phyloP scores from a whole-genome alignment of 2,113 vertebrate genomes.

The Tragulus kanchil region DNA sequence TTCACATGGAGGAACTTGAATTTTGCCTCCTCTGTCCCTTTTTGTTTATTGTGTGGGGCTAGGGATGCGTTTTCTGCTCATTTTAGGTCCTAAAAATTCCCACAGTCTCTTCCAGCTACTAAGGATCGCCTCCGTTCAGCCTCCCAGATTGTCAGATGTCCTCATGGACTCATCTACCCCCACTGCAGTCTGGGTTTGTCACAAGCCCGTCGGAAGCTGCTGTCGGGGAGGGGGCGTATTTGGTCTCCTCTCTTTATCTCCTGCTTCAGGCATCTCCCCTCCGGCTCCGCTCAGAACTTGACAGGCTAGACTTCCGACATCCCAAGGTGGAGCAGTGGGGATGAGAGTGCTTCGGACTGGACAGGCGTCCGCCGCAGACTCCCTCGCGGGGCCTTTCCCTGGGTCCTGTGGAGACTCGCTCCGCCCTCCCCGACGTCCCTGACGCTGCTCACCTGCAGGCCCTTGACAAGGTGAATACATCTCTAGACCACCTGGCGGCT shows the following conservation, averaged over 20 bases:
- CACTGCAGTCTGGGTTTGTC: neutral
- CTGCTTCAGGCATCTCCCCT: neutral
- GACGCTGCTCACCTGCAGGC: neutral
- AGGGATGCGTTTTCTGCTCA: neutral
- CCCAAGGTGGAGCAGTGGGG: neutral
- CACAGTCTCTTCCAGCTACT: neutral
- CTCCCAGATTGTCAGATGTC: neutral
- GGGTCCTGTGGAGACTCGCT: neutral
- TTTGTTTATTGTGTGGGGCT: neutral
- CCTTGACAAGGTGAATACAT: neutral
- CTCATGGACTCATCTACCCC: neutral
- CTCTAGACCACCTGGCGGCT: neutral
- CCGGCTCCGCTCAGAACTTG: neutral
- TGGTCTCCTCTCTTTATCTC: neutral
- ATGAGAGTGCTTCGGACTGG: neutral
- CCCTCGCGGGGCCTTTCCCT: rapidly evolving
- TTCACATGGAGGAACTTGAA: neutral
- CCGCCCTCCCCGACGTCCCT: neutral
- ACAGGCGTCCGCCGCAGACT: neutral
- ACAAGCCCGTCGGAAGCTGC: neutral
- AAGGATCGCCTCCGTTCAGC: neutral
- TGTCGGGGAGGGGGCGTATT: neutral
- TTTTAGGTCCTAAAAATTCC: neutral
- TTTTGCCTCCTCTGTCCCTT: neutral
- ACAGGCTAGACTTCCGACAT: neutral